phyloP scores from a whole-genome alignment of 53 echinoderm and acorn worm genomes.

The Temnopleurus reevesii region DNA sequence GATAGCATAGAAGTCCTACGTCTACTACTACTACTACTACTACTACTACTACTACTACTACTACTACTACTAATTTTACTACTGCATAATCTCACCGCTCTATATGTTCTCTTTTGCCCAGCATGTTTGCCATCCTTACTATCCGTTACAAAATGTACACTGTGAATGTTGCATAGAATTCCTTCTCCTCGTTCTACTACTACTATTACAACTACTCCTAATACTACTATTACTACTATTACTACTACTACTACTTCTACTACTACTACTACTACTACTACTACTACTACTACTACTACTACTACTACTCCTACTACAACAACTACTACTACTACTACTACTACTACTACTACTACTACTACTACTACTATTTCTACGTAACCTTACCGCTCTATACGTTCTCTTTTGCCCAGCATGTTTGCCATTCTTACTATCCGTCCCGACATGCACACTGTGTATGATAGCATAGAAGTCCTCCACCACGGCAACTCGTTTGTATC shows the following conservation, averaged over 20 bases:
- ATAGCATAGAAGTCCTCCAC: slow-evolving; percentile 95
- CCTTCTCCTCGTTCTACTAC: slow-evolving; percentile 66
- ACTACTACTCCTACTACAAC: no score
- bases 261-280: neutral
- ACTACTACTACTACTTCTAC: neutral
- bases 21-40: neutral
- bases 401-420: slow-evolving; percentile 97
- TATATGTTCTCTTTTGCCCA: slow-evolving; percentile 93
- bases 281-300: no score
- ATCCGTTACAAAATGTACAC: slow-evolving; percentile 89
- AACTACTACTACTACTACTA: neutral
- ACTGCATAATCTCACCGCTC: slow-evolving; percentile 89
- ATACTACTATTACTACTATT: no score
- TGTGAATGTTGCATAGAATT: slow-evolving; percentile 90
- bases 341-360: neutral
- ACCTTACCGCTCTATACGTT: slow-evolving; percentile 91
- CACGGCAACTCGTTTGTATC: slow-evolving; percentile 92
- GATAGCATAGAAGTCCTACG: slow-evolving; percentile 83
- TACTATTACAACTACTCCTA: no score
- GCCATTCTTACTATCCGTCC: slow-evolving; percentile 82
- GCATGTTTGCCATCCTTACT: slow-evolving; percentile 91
- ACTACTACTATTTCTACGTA: slow-evolving; percentile 62
- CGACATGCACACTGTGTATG: slow-evolving; percentile 91
- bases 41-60: neutral
- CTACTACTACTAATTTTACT: neutral